Percentiles rank a stretch among this genome's conserved stretches.
Conservation (phyloP, 2,113 vertebrate species). For the Cinclus cinclus region DNA sequence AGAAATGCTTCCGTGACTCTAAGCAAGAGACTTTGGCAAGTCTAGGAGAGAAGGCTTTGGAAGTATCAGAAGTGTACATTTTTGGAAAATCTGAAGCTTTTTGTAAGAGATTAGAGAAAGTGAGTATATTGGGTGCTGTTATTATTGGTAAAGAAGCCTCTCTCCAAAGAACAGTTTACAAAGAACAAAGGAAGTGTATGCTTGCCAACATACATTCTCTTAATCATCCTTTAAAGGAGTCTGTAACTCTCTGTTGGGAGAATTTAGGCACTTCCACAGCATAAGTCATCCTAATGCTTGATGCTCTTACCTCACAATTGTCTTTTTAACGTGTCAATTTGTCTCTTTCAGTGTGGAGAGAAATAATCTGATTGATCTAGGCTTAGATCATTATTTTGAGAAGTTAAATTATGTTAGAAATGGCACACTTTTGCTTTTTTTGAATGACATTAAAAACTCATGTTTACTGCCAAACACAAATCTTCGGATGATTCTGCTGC, state of each 20-base stretch:
- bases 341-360: neutral
- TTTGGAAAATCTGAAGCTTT: constrained; percentile 84
- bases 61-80: constrained; percentile 82
- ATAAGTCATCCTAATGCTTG: neutral
- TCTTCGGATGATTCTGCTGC: neutral
- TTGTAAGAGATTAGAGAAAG: constrained; percentile 83
- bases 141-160: accelerated
- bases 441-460: neutral
- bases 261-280: neutral
- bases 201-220: neutral
- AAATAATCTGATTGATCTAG: neutral
- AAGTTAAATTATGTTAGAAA: neutral
- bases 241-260: neutral
- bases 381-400: neutral
- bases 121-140: constrained; percentile 41
- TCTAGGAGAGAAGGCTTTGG: constrained; percentile 72
- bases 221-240: neutral
- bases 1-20: constrained; percentile 77
- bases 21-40: constrained; percentile 70
- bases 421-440: neutral
- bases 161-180: neutral
- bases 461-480: neutral
- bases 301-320: neutral
- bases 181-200: too few relatives aligned
- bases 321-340: neutral